These are phyloP conservation scores for Petrosia ficiformis DNA, from an alignment of 37 sponge, comb jelly and placozoan species.

Conservation along the genomic window DNA sequence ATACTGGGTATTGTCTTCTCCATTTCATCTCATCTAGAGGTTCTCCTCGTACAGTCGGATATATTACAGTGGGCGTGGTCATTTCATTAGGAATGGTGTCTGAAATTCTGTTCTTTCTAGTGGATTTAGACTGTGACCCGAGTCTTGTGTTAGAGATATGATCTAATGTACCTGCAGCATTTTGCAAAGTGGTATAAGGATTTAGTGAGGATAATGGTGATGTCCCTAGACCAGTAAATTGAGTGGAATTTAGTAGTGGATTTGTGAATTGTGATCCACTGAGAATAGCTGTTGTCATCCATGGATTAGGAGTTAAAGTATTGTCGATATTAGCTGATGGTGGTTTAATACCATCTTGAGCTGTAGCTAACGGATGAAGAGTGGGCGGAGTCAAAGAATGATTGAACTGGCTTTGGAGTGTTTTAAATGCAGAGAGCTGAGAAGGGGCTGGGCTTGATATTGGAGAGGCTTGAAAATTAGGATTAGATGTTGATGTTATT, in stretches of 20 bases:
- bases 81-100: neutral
- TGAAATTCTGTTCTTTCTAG: neutral
- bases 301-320: neutral
- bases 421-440: constrained; percentile 10
- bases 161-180: neutral
- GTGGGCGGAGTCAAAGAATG: neutral
- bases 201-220: no score
- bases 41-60: neutral
- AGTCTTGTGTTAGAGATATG: neutral
- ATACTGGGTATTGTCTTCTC: neutral
- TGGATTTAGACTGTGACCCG: neutral
- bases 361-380: neutral
- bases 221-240: no score
- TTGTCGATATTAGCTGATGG: neutral
- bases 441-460: neutral
- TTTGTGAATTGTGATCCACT: neutral
- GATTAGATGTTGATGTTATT: neutral
- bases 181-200: neutral
- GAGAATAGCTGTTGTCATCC: neutral
- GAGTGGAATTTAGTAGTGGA: no score
- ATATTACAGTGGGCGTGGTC: no score
- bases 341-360: neutral
- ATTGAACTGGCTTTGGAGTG: neutral
- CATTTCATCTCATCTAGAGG: neutral
- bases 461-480: neutral